Evolutionary conservation across 1,140 invertebrate genomes (phyloP).

Genomic region (Tetramorium alpestre): DNA sequence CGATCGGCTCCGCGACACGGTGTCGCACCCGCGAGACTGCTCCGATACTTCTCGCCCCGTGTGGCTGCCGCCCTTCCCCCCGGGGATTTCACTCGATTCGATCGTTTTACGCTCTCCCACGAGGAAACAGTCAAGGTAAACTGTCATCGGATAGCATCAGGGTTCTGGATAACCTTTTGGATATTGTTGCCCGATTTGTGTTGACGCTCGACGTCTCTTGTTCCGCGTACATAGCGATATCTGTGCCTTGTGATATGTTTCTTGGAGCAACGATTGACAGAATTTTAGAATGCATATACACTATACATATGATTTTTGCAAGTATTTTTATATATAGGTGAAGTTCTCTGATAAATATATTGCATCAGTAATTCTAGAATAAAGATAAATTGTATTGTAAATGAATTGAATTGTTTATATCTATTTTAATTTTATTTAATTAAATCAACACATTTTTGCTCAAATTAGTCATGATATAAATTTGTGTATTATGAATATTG

Average conservation of each 20-base stretch:
- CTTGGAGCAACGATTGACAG: neutral
- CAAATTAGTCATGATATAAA: neutral
- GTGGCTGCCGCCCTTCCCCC: neutral
- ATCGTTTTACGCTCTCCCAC: neutral
- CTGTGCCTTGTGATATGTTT: neutral
- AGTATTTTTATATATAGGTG: neutral
- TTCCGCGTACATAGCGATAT: neutral
- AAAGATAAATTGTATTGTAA: neutral
- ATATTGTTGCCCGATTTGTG: neutral
- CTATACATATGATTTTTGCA: neutral
- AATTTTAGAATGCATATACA: neutral
- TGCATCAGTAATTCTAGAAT: neutral
- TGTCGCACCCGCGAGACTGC: neutral
- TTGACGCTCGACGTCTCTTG: neutral
- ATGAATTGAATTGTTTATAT: neutral
- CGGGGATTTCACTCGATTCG: neutral
- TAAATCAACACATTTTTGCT: neutral
- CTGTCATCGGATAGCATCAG: neutral
- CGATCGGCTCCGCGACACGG: neutral
- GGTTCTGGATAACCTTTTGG: neutral
- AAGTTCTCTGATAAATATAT: neutral
- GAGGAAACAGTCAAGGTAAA: constrained; percentile 28
- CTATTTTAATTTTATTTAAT: neutral
- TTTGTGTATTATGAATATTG: neutral
- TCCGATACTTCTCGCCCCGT: neutral